A percentile compares a stretch with the other conserved stretches of the same genome.
phyloP scores from a whole-genome alignment of 2,113 vertebrate species.

The Pedetes capensis region DNA sequence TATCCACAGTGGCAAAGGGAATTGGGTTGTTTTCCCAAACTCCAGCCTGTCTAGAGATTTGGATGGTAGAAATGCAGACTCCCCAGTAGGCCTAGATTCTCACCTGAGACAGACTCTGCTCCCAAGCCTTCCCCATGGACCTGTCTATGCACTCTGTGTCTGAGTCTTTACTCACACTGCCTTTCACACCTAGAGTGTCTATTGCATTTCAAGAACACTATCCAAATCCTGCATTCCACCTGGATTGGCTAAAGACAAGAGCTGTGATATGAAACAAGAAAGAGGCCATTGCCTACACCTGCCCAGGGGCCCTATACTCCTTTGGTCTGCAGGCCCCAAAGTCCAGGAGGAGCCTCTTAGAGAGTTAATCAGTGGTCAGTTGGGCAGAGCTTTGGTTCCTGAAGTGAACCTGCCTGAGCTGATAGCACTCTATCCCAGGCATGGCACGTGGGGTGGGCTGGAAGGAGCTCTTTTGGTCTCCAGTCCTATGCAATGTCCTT shows the following conservation, averaged over 20 bases:
- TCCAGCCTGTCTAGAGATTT: not conserved
- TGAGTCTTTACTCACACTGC: not conserved
- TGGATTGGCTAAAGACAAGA: not conserved
- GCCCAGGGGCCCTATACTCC: not conserved
- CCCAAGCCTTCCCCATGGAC: not conserved
- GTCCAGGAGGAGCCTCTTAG: not conserved
- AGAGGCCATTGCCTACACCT: not conserved
- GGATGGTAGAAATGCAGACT: not conserved
- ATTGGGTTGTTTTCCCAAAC: not conserved
- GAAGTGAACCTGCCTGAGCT: not conserved
- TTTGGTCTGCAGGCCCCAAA: not conserved
- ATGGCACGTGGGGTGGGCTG: accelerated
- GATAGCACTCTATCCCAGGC: not conserved
- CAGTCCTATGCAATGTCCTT: not conserved
- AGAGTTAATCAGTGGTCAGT: not conserved
- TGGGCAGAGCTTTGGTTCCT: not conserved
- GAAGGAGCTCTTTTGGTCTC: not conserved
- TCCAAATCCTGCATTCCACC: not conserved
- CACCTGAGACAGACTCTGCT: not conserved
- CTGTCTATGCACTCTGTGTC: accelerated
- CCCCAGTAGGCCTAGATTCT: not conserved
- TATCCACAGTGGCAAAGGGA: not conserved
- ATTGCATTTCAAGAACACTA: not conserved
- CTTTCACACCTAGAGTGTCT: not conserved
- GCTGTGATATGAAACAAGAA: not conserved